Conservation (phyloP, 2,888 invertebrate genomes). For the Apodemia zela region DNA sequence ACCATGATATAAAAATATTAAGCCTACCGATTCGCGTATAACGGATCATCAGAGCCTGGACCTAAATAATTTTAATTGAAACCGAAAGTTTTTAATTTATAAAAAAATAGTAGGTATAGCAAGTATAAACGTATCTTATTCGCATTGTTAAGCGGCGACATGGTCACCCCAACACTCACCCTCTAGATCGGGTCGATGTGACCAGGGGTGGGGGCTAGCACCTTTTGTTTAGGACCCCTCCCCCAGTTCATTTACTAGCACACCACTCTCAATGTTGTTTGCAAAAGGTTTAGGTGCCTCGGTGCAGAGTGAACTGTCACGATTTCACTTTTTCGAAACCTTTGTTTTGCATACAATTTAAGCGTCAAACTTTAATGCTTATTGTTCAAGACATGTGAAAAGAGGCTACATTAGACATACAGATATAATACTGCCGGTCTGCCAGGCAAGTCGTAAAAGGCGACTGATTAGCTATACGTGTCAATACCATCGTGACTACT, state of each 20-base stretch:
- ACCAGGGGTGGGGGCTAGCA: constrained; percentile 55
- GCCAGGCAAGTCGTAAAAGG: too few relatives aligned
- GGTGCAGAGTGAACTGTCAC: constrained; percentile 75
- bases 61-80: too few relatives aligned
- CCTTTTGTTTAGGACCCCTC: constrained; percentile 77
- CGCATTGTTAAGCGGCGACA: not conserved
- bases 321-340: constrained; percentile 67
- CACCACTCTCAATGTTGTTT: constrained; percentile 69
- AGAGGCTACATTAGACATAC: not conserved
- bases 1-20: too few relatives aligned
- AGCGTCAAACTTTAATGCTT: not conserved
- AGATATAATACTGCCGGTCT: too few relatives aligned
- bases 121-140: not conserved
- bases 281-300: constrained; percentile 77
- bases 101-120: too few relatives aligned
- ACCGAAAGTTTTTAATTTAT: too few relatives aligned
- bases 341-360: constrained; percentile 33
- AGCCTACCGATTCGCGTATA: too few relatives aligned
- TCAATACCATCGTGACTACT: too few relatives aligned
- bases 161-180: constrained; percentile 46
- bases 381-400: not conserved
- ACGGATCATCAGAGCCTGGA: too few relatives aligned
- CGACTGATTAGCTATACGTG: too few relatives aligned
- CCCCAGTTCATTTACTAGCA: constrained; percentile 68
- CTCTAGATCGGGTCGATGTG: constrained; percentile 58